Evolutionary conservation across 1,140 invertebrate genomes (phyloP), one percentile per base, ranked within the genome.

Genomic region (Lordiphosa collinella): DNA sequence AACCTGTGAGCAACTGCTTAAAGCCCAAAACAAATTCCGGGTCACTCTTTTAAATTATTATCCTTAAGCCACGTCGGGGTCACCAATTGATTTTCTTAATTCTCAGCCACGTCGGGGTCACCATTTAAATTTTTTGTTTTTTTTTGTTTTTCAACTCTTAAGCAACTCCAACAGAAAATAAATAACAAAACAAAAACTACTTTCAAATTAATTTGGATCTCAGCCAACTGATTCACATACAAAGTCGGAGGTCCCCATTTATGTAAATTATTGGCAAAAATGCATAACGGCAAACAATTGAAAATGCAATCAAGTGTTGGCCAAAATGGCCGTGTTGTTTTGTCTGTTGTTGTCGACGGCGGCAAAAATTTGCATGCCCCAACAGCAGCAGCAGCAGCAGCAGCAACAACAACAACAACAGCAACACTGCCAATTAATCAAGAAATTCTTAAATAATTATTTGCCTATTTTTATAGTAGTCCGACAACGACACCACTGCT

Each of bases 401-500:
- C 13, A 18, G 12, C 12, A 32, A 10, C 6, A 18, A 35, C 11
- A 11, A 10, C 1, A 14, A 13, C 34, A 50, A 49, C 60, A 51
- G 53, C 74, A 56, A 55, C 55, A 59, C 58, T 43, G 71, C 62
- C 61, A 67, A 82, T 82, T 82, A 52, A 65, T 72, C 78, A 82
- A 84, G 78, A 84, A 78, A 84, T 82, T 66, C 84, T 82, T 82
- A 72, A 78, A 64, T 82, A 82, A 82, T 82, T 82, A 78, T 82
- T 80, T 82, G 76, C 76, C 78, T 78, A 76, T 82, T 82, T 82
- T 84, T 82, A 29, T 29, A 29, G 25, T 29, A 29, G 25, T 29
- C 25, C 25, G 25, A 29, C 25, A 29, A 29, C 25, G 25, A 72
- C 72, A 84, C 84, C 84, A 84, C 82, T 57, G 66, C 6, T 14